Conservation (phyloP, 2,888 invertebrate genomes). For the Heteromurus nitidus region DNA sequence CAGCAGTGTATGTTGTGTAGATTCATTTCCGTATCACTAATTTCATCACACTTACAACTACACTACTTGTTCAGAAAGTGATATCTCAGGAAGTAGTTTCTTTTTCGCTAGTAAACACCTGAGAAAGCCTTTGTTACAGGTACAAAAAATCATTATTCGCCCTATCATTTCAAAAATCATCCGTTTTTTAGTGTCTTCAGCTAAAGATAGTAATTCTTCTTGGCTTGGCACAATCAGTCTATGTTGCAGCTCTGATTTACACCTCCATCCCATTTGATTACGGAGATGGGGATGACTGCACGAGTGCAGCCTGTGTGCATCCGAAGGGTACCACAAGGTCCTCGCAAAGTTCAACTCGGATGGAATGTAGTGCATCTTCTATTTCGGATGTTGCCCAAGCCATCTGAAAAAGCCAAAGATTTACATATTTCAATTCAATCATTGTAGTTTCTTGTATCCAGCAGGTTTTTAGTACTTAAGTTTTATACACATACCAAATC, state of each 20-base stretch:
- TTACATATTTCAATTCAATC: neutral
- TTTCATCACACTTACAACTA: conserved; percentile 26
- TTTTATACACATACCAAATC: conserved; percentile 70
- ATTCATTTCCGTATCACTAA: conserved; percentile 28
- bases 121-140: conserved; percentile 36
- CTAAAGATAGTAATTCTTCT: conserved; percentile 4
- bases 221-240: conserved; percentile 70
- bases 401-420: conserved; percentile 66
- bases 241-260: conserved; percentile 34
- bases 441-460: neutral
- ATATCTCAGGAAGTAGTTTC: conserved; percentile 7
- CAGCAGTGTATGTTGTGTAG: too few species aligned
- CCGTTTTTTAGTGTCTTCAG: neutral
- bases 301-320: conserved; percentile 59
- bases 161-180: neutral
- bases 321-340: conserved; percentile 73
- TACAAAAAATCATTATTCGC: conserved; percentile 28
- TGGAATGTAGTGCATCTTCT: conserved; percentile 72
- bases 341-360: conserved; percentile 72
- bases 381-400: conserved; percentile 72
- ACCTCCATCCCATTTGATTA: conserved; percentile 9
- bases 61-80: neutral
- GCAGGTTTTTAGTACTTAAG: neutral
- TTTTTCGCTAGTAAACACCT: neutral
- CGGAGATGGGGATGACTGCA: conserved; percentile 64